Conservation (phyloP, 2,888 invertebrate species). For the Malachius bipustulatus region DNA sequence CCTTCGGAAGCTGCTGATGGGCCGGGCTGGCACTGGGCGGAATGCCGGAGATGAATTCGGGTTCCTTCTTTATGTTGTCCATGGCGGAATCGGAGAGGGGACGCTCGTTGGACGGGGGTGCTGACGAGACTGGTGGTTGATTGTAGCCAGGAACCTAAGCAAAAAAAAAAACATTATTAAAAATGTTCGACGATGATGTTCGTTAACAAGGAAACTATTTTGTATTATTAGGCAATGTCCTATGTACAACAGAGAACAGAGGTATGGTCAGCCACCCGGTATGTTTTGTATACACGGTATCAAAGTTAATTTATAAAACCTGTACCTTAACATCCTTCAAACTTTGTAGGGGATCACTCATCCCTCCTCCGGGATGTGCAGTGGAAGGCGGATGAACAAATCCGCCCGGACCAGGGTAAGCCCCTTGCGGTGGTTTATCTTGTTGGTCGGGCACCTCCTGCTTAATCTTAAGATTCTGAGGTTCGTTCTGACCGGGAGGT, state of each 20-base stretch:
- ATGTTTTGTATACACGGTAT: no score
- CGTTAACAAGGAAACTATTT: no score
- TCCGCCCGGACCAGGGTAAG: slow-evolving; percentile 11
- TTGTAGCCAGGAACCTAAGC: no score
- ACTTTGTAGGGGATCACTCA: slow-evolving; percentile 58
- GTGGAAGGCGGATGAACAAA: slow-evolving; percentile 23
- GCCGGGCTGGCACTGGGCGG: slow-evolving; percentile 33
- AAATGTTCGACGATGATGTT: no score
- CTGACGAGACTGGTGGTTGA: no score
- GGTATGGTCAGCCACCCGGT: no score
- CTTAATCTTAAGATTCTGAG: slow-evolving; percentile 61
- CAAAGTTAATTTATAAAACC: slow-evolving; percentile 17
- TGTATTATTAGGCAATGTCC: no score
- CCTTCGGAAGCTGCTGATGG: slow-evolving; percentile 29
- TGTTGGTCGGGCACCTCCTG: slow-evolving; percentile 47
- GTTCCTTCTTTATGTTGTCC: slow-evolving; percentile 65
- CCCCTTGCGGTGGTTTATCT: no score
- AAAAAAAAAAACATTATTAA: no score
- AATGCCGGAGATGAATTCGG: slow-evolving; percentile 39
- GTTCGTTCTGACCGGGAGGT: slow-evolving; percentile 41
- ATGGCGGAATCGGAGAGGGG: slow-evolving; percentile 50
- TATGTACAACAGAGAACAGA: no score
- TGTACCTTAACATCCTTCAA: slow-evolving; percentile 65
- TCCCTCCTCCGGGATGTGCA: slow-evolving; percentile 16
- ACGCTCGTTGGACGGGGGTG: slow-evolving; percentile 29